Evolutionary conservation across 2,888 invertebrate genomes (phyloP).

Genomic region (Neoascia interrupta): DNA sequence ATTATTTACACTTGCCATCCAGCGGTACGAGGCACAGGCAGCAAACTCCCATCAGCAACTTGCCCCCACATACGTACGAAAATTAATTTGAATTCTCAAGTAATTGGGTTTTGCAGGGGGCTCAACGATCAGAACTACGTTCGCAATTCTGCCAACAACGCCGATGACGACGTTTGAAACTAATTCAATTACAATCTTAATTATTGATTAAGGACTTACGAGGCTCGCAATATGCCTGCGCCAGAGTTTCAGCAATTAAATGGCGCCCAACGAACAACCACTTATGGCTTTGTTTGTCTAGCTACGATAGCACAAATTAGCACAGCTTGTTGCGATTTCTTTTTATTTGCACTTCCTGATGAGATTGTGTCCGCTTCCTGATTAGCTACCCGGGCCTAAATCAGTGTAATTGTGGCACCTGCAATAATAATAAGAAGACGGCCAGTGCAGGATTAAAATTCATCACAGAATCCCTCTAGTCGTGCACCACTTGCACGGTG

Average conservation of each 20-base stretch:
- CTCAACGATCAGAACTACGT: slow-evolving; percentile 5
- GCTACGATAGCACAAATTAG: slow-evolving; percentile 30
- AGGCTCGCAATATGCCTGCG: not conserved
- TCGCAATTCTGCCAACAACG: slow-evolving; percentile 26
- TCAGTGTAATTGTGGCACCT: slow-evolving; percentile 37
- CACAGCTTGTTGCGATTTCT: slow-evolving; percentile 13
- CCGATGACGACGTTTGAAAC: slow-evolving; percentile 35
- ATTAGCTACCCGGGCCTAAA: slow-evolving; percentile 52
- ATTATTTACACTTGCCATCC: slow-evolving; percentile 24
- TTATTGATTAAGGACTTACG: slow-evolving; percentile 48
- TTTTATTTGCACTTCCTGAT: slow-evolving; percentile 16
- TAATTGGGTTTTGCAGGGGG: slow-evolving; percentile 6
- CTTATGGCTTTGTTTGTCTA: slow-evolving; percentile 26
- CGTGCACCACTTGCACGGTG: not conserved
- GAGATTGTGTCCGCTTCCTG: slow-evolving; percentile 43
- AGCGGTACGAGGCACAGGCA: not conserved
- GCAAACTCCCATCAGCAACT: slow-evolving; percentile 17
- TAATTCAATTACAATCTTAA: slow-evolving; percentile 58
- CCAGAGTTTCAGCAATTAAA: slow-evolving; percentile 30
- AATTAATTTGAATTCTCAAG: slow-evolving; percentile 51
- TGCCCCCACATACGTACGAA: slow-evolving; percentile 37
- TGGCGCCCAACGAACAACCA: slow-evolving; percentile 7
- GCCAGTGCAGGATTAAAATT: slow-evolving; percentile 23
- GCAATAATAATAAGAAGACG: slow-evolving; percentile 40
- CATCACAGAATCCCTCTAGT: no score